phyloP scores from a whole-genome alignment of 2,113 vertebrate species.

The Notothenia coriiceps region DNA sequence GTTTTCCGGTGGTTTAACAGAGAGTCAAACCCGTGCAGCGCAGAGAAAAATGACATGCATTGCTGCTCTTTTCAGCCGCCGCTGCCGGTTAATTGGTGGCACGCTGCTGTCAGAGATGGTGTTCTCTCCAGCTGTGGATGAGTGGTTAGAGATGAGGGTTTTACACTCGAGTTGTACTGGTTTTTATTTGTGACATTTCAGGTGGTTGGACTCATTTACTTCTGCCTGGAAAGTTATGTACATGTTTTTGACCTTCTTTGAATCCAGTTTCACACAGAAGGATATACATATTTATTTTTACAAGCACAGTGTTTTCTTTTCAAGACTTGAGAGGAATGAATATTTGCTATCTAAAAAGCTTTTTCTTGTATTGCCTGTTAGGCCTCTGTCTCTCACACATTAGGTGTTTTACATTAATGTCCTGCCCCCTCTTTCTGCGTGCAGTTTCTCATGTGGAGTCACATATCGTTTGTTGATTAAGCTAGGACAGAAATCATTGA shows the following conservation, averaged over 20 bases:
- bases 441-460: neutral
- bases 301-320: neutral
- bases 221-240: neutral
- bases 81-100: constrained; percentile 16
- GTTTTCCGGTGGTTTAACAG: constrained; percentile 16
- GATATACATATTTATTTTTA: neutral
- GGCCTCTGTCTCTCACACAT: neutral
- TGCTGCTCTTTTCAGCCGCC: constrained; percentile 10
- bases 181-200: neutral
- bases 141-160: neutral
- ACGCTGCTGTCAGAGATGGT: constrained; percentile 12
- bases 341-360: neutral
- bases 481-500: neutral
- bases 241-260: neutral
- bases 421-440: neutral
- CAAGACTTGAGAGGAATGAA: neutral
- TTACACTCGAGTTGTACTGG: neutral
- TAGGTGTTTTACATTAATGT: neutral
- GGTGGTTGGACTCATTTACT: neutral
- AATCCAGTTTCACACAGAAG: neutral
- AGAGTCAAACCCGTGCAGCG: constrained; percentile 30
- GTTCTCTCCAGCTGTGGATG: constrained; percentile 22
- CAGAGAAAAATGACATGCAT: constrained; percentile 11
- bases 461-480: neutral
- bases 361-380: neutral